phyloP scores from a whole-genome alignment of 2,113 vertebrate genomes.

The Pygoscelis antarcticus region DNA sequence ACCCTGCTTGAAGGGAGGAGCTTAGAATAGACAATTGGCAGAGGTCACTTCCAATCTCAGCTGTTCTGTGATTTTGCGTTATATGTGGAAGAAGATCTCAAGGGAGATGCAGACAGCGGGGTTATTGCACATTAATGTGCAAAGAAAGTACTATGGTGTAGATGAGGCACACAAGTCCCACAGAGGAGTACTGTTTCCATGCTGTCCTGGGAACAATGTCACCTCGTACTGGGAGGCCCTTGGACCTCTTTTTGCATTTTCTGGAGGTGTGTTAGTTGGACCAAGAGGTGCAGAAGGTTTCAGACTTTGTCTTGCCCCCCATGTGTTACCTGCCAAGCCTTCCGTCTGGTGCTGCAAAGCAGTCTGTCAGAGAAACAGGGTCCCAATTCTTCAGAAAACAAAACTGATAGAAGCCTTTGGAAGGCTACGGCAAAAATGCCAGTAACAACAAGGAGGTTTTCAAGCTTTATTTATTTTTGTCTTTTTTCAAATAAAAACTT shows the following conservation, averaged over 20 bases:
- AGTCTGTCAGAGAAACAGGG: background rate
- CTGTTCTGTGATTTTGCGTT: background rate
- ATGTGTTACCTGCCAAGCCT: background rate
- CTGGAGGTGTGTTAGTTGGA: background rate
- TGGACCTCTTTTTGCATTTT: background rate
- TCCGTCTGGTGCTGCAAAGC: background rate
- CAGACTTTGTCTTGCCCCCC: background rate
- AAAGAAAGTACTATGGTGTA: background rate
- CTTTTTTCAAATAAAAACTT: background rate
- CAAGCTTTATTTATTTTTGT: background rate
- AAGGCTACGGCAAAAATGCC: background rate
- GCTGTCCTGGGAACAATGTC: rapidly evolving
- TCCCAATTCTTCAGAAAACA: background rate
- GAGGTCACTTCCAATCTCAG: background rate
- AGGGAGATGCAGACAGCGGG: background rate
- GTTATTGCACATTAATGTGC: background rate
- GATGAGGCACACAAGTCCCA: background rate
- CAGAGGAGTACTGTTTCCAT: background rate
- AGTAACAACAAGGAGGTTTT: background rate
- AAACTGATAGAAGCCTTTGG: background rate
- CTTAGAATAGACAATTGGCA: background rate
- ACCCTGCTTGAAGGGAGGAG: background rate
- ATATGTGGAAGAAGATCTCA: background rate
- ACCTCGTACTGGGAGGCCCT: background rate
- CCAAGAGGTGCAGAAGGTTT: background rate